Evolutionary conservation across 2,797 vertebrate species (phyloP).

Genomic region (Cephalopachus bancanus): DNA sequence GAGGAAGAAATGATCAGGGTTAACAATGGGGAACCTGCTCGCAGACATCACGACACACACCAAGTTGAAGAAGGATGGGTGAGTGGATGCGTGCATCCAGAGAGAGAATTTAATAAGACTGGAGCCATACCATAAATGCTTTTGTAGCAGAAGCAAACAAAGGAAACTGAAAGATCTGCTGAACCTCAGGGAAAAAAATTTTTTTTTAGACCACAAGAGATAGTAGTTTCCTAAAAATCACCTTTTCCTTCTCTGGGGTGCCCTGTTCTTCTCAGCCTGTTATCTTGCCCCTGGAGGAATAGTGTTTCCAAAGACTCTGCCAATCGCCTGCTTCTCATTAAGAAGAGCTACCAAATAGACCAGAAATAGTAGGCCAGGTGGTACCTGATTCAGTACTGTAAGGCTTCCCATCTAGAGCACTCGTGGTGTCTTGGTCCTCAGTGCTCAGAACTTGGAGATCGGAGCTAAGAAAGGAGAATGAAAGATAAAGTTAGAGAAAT

Average conservation of each 20-base stretch:
- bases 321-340: too few species aligned
- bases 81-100: neutral
- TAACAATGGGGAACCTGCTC: neutral
- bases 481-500: neutral
- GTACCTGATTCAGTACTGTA: neutral
- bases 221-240: neutral
- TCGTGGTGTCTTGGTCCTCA: neutral
- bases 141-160: too few species aligned
- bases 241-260: neutral
- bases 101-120: neutral
- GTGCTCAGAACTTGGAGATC: neutral
- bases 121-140: too few species aligned
- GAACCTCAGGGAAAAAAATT: neutral
- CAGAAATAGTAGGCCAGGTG: neutral
- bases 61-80: neutral
- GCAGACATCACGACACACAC: neutral
- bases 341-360: neutral
- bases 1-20: neutral
- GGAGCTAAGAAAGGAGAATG: neutral
- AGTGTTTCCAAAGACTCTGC: too few species aligned
- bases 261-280: neutral
- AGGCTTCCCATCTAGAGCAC: neutral
- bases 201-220: neutral
- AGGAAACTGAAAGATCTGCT: neutral
- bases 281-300: neutral